These are phyloP conservation scores for Puma concolor DNA, from an alignment of 2,113 vertebrate genomes.

Conservation along the genomic window DNA sequence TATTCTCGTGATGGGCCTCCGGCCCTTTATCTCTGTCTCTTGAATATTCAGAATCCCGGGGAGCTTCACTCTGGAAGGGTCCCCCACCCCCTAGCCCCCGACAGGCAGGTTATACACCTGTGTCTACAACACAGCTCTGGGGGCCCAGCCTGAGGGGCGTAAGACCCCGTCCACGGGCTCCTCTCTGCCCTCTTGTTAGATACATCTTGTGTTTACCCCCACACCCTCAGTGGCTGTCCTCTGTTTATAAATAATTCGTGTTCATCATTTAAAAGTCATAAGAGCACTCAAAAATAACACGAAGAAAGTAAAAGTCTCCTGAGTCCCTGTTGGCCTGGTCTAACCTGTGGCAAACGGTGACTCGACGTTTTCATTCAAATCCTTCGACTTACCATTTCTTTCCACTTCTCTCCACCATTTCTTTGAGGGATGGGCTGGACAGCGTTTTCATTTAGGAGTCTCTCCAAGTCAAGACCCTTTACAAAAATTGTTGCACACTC, in stretches of 20 bases:
- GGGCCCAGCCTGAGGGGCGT: fast-evolving
- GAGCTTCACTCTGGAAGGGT: neutral
- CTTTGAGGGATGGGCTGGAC: neutral
- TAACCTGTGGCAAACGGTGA: neutral
- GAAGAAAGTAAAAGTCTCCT: neutral
- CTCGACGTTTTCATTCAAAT: fast-evolving
- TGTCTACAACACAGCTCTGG: fast-evolving
- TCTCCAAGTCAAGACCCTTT: neutral
- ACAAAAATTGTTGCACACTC: neutral
- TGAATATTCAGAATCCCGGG: fast-evolving
- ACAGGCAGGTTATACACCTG: fast-evolving
- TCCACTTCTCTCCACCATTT: fast-evolving
- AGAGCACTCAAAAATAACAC: neutral
- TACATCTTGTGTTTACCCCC: fast-evolving
- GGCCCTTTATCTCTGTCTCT: neutral
- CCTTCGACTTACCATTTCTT: neutral
- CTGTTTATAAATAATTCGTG: neutral
- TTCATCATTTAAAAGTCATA: neutral
- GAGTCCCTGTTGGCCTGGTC: fast-evolving
- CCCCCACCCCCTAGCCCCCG: fast-evolving
- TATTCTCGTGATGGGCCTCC: fast-evolving
- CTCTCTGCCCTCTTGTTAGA: neutral
- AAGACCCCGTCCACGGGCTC: fast-evolving
- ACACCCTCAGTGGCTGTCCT: neutral
- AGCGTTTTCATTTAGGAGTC: neutral